Base-by-base conservation (phyloP, 2,888 invertebrate species). In the Latrodectus elegans region DNA sequence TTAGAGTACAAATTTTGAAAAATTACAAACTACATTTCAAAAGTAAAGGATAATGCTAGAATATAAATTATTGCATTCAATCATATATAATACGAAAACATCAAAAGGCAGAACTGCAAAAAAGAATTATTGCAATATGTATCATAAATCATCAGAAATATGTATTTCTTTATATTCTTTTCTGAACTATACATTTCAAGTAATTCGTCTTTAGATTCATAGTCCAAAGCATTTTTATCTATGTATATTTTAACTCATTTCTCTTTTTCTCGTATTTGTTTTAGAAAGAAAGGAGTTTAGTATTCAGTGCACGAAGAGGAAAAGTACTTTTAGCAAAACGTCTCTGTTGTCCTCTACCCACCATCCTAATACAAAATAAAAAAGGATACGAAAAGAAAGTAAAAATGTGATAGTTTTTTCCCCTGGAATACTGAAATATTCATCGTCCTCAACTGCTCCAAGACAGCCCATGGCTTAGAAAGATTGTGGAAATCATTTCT, bases 341-440 rank as follows among this genome's bases (percentile, higher is more conserved):
- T 55, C 79, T 85, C 75, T 79, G 85, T 80, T 85, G 85, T 80
- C 80, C 85, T 85, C 75, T 75, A 79, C 85, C 38, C 80, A 74
- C 85, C 75, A 70, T 74, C 17, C 49, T 53, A 64, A 79, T 85
- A 80, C 70, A 79, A 80, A 85, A 85, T 80, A 67, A 79, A 75
- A 70, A 83, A 15, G 49, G 78, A 75, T 64, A n/a, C 60, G 65
- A 71, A 72, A 85, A 79, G 64, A 55, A 55, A 51, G 11, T 38
- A 84, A 80, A 75, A 85, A 79, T 74, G 73, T 71, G 73, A 84
- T 65, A 84, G 73, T 79, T 85, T 80, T 77, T 60, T 60, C n/a
- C 80, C 79, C 74, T 75, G 49, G 85, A 70, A 79, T 85, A 80
- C 85, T 85, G 85, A 85, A 85, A 85, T 85, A 85, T 85, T 85